Evolutionary conservation across 2,113 vertebrate species (phyloP), one percentile per base, ranked within the genome.

Genomic region (Holacanthus passer): DNA sequence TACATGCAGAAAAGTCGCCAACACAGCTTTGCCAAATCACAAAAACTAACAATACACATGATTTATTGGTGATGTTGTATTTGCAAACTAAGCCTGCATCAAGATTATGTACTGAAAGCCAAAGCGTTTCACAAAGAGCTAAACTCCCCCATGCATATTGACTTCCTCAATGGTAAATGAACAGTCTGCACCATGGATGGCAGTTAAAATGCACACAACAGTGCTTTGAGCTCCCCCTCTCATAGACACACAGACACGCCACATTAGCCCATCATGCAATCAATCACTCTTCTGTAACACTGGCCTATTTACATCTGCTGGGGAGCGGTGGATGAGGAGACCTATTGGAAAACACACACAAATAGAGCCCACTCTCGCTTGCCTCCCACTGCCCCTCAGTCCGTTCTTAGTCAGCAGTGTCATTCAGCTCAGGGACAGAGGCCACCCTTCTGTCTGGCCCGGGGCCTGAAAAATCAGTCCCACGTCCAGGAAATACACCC

Each of bases 401-500:
- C 66, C 56, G 52, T 77, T 90, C 90, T 90, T 80, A 89, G 77
- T 91, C 90, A 93, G 93, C 90, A 91, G 84, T 77, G 88, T 93
- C 87, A 94, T 95, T 95, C 88, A 93, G 86, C 73, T 76, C 72
- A 69, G 85, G 88, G 90, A 95, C 94, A 94, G 94, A 95, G 91
- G 88, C 88, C 92, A 90, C 91, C 93, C 94, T 94, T 94, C 92
- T 93, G 84, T 88, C 90, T 95, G 94, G 94, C 92, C 89, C 47
- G 2, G 56, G 86, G 94, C 94, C 92, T 94, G 93, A 92, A 93
- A 95, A 93, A 90, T 92, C 92, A 89, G 91, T 90, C 94, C 91
- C 83, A 89, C 92, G 68, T 93, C 93, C 94, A 94, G 94, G 94
- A 95, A 93, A 93, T 88, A 92, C 94, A 92, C 88, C 94, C 94